These are phyloP conservation scores for Potamilus streckersoni DNA, from an alignment of 1,140 invertebrate genomes.

Conservation along the genomic window DNA sequence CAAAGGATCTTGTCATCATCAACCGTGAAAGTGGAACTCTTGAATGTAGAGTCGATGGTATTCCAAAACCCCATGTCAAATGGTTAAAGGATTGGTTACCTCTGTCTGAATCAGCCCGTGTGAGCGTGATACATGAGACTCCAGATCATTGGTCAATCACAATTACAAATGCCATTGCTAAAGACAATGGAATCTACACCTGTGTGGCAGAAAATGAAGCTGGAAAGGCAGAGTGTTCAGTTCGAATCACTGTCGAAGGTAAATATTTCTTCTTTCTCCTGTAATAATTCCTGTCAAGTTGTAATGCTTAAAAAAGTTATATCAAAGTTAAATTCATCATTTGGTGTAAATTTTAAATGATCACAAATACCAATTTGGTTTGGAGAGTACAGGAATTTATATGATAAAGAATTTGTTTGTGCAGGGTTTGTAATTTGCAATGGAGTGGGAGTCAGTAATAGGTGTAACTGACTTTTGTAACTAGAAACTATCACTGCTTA, in stretches of 20 bases:
- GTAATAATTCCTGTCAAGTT: too few relatives aligned
- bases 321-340: too few relatives aligned
- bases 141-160: conserved; percentile 86
- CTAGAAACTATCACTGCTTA: too few relatives aligned
- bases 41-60: conserved; percentile 87
- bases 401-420: too few relatives aligned
- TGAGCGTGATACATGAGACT: conserved; percentile 68
- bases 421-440: too few relatives aligned
- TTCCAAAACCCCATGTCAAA: conserved; percentile 94
- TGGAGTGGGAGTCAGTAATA: too few relatives aligned
- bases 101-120: conserved; percentile 52
- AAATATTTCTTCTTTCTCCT: too few relatives aligned
- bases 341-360: too few relatives aligned
- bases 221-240: conserved; percentile 88
- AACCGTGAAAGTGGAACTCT: conserved; percentile 78
- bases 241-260: conserved; percentile 92
- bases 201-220: conserved; percentile 92
- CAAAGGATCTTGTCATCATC: conserved; percentile 81
- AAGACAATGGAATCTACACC: conserved; percentile 94
- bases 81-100: conserved; percentile 83
- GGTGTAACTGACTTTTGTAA: too few relatives aligned
- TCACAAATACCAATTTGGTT: too few relatives aligned
- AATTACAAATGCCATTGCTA: conserved; percentile 86
- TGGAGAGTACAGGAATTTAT: too few relatives aligned
- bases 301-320: too few relatives aligned